Evolutionary conservation across 2,888 invertebrate species (phyloP).

Genomic region (Dendrolimus pini): DNA sequence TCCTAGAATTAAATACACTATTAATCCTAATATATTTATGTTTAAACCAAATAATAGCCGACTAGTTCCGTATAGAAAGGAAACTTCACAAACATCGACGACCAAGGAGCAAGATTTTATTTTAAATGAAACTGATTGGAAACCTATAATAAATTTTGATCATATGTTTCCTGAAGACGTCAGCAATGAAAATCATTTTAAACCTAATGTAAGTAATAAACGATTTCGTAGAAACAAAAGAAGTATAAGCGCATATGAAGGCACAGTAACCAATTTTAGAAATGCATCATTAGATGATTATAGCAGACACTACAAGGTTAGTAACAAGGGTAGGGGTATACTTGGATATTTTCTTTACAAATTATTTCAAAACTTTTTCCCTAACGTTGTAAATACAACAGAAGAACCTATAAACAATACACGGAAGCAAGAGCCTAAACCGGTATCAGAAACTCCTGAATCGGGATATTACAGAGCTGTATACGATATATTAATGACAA

Average conservation of each 20-base stretch:
- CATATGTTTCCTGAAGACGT: constrained; percentile 15
- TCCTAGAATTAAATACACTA: constrained; percentile 58
- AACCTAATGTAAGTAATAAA: constrained; percentile 27
- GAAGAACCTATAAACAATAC: background rate
- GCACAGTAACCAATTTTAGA: background rate
- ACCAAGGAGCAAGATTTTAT: constrained; percentile 13
- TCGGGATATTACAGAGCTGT: constrained; percentile 47
- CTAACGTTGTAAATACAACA: background rate
- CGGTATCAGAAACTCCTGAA: constrained; percentile 25
- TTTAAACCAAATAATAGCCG: constrained; percentile 46
- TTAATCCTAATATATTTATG: constrained; percentile 47
- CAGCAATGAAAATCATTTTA: constrained; percentile 9
- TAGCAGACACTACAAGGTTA: background rate
- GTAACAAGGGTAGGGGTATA: background rate
- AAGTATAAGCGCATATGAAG: constrained; percentile 15
- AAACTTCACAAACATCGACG: constrained; percentile 22
- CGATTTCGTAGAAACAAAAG: constrained; percentile 35
- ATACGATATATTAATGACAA: constrained; percentile 46
- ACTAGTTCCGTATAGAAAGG: constrained; percentile 38
- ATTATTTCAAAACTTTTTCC: background rate
- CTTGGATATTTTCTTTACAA: background rate
- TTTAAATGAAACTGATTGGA: constrained; percentile 46
- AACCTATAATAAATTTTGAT: constrained; percentile 46
- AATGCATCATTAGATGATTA: background rate
- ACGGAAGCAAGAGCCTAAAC: background rate